Conservation (phyloP, 2,888 invertebrate genomes). For the Caenorhabditis sp. region DNA sequence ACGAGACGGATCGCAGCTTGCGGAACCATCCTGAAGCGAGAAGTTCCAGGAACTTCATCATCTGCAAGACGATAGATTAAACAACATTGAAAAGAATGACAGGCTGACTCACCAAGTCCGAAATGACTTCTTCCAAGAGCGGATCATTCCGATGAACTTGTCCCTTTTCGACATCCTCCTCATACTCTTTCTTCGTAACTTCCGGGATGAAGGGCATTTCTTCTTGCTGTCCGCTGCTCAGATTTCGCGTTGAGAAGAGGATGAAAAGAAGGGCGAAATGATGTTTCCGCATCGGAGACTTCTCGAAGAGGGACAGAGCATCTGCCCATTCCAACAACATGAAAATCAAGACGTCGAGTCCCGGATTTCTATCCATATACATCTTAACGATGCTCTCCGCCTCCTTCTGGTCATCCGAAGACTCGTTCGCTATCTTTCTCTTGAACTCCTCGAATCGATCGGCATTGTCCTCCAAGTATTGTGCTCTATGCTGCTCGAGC, state of each 20-base stretch:
- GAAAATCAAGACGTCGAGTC: conserved; percentile 57
- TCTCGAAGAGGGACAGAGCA: conserved; percentile 6
- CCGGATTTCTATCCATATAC: conserved; percentile 20
- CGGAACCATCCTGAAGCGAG: conserved; percentile 60
- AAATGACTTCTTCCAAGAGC: not conserved
- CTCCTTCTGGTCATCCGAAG: not conserved
- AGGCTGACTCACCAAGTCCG: conserved; percentile 9
- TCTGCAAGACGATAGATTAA: conserved; percentile 6
- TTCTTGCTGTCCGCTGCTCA: conserved; percentile 7
- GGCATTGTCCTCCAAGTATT: conserved; percentile 18
- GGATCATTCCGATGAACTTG: not conserved
- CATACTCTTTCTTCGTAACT: not conserved
- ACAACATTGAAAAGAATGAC: not conserved
- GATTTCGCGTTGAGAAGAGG: conserved; percentile 38
- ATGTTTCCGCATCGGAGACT: conserved; percentile 8
- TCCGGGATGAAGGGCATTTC: not conserved
- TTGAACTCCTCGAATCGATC: conserved; percentile 10
- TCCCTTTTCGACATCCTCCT: conserved; percentile 24
- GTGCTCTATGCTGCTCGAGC: conserved; percentile 21
- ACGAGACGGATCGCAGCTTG: conserved; percentile 20
- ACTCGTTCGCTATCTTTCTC: not conserved
- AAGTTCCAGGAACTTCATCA: conserved; percentile 60
- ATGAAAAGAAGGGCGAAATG: conserved; percentile 56
- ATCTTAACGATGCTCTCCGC: not conserved
- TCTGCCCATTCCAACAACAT: conserved; percentile 57